These are phyloP conservation scores for Gymnocephalus cernua DNA, from an alignment of 2,113 vertebrate genomes.

Conservation along the genomic window DNA sequence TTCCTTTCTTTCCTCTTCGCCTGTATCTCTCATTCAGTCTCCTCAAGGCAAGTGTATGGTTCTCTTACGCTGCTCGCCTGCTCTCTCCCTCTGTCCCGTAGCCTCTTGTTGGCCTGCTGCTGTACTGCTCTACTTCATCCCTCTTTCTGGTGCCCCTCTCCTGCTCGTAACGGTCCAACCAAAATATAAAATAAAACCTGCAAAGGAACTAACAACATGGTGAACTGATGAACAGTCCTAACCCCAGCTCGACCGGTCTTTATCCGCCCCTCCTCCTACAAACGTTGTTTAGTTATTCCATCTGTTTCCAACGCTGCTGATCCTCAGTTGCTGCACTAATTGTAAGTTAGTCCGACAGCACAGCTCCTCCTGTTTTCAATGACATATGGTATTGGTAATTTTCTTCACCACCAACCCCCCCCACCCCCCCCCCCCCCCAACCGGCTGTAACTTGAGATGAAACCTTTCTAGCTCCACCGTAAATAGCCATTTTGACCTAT, in stretches of 20 bases:
- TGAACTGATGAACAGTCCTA: background rate
- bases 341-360: slow-evolving; percentile 43
- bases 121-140: slow-evolving; percentile 75
- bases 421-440: too few relatives aligned
- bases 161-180: slow-evolving; percentile 54
- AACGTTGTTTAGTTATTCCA: slow-evolving; percentile 25
- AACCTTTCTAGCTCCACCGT: slow-evolving; percentile 7
- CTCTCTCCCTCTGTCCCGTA: slow-evolving; percentile 58
- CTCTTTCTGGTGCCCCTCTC: slow-evolving; percentile 82
- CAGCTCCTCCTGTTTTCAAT: slow-evolving; percentile 43
- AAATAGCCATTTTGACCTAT: slow-evolving; percentile 25
- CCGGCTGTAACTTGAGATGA: slow-evolving; percentile 32
- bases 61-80: slow-evolving; percentile 86
- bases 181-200: slow-evolving; percentile 19
- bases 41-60: slow-evolving; percentile 94
- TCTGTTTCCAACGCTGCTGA: slow-evolving; percentile 49
- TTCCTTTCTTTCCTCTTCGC: slow-evolving; percentile 95
- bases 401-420: slow-evolving; percentile 28
- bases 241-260: background rate
- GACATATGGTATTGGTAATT: slow-evolving; percentile 42
- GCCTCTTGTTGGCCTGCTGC: slow-evolving; percentile 78
- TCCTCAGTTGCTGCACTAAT: slow-evolving; percentile 36
- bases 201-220: background rate
- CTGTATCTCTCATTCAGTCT: slow-evolving; percentile 96
- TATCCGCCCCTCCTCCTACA: slow-evolving; percentile 24